Percentiles rank a stretch among this genome's conserved stretches.
Conservation (phyloP, 2,113 vertebrate genomes). For the Phasianus colchicus region DNA sequence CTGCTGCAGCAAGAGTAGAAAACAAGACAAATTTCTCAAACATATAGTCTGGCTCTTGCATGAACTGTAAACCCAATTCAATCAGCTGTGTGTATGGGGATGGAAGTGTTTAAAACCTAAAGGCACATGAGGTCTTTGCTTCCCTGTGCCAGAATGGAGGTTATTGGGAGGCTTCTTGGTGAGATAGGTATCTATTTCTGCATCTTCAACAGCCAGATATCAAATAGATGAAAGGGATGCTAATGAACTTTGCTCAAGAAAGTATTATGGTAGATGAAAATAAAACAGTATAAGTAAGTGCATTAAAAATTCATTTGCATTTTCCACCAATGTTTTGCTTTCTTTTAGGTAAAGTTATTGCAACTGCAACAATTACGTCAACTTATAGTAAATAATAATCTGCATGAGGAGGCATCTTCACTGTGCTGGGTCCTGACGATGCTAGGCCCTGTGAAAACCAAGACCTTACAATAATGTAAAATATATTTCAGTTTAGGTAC, state of each 20-base stretch:
- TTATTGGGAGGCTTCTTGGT: background rate
- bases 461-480: background rate
- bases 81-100: no score
- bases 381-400: background rate
- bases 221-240: slow-evolving; percentile 21
- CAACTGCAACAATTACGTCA: background rate
- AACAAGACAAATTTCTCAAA: background rate
- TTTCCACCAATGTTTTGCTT: background rate
- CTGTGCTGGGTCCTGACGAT: background rate
- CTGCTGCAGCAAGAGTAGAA: background rate
- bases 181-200: background rate
- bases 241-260: background rate
- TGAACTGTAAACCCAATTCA: background rate
- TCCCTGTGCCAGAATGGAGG: background rate
- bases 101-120: background rate
- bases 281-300: background rate
- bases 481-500: background rate
- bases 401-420: background rate
- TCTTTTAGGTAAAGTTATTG: background rate
- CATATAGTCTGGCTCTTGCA: background rate
- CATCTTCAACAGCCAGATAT: background rate
- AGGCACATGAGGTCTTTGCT: background rate
- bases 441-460: background rate
- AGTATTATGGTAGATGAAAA: background rate
- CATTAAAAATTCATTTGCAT: background rate